Base-by-base conservation (phyloP, 2,113 vertebrate species). In the Marmota monax region DNA sequence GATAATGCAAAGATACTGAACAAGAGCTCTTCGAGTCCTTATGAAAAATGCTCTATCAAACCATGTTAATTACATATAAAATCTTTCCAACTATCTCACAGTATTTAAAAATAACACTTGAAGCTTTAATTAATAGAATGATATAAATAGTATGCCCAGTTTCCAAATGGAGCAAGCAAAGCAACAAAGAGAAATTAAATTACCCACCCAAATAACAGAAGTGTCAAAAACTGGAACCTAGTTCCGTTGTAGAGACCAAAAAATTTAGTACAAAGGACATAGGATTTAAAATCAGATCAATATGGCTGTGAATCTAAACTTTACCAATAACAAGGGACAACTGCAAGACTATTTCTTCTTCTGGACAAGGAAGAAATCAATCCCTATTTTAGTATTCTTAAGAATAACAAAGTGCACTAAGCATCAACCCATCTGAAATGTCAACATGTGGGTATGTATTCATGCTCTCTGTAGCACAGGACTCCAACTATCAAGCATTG, bases 71-170 rank as follows among this genome's bases (percentile, higher is more conserved):
- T 85, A 85, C 25, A 91, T 22, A 42, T 32, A 79, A 96, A 48
- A 96, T 84, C 32, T 84, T 84, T 92, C 65, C 37, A 69, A 85
- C 18, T 80, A 67, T 37, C 34, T 88, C 20, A 32, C 63, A 84
- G 83, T 70, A 88, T 88, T 96, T 88, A 79, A 88, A 96, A 92
- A 95, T 42, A 93, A 84, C 13, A 88, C 18, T 42, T 94, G n/a
- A 48, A 77, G 32, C 25, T 80, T 96, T 92, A 63, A 84, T 72
- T 58, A 63, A 84, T 29, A 92, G 25, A 88, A 72, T 18, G 48
- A 63, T 58, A 5, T 53, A 82, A 73, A 88, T 7, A 82, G 39
- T 34, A 72, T 27, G 51, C 27, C 58, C 45, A 34, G 63, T 78
- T 86, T 79, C 87, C 45, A 42, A 74, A 79, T 0, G 23, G 3